Evolutionary conservation across 2,113 vertebrate species (phyloP).

Genomic region (Nibea coibor): DNA sequence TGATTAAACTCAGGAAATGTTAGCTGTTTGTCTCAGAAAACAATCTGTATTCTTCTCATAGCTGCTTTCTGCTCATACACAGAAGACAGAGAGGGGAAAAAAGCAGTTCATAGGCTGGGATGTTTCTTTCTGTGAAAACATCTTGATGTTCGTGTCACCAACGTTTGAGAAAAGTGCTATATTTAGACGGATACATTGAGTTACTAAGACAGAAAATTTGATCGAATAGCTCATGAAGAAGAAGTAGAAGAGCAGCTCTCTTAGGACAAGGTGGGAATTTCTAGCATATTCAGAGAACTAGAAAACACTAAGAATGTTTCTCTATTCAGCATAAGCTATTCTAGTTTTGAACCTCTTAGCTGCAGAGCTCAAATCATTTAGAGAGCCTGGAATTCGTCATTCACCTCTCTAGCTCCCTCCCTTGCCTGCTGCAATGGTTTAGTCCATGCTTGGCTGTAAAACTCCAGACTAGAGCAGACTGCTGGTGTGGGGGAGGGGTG

Average conservation of each 20-base stretch:
- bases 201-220: slow-evolving; percentile 18
- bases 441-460: slow-evolving; percentile 69
- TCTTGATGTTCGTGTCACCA: neutral
- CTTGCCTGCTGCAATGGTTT: slow-evolving; percentile 70
- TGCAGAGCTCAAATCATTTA: neutral
- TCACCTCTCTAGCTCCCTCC: slow-evolving; percentile 37
- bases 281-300: neutral
- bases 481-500: slow-evolving; percentile 77
- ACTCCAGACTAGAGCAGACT: slow-evolving; percentile 64
- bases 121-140: neutral
- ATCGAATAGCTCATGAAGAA: neutral
- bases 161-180: slow-evolving; percentile 1
- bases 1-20: slow-evolving; percentile 8
- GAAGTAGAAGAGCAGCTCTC: slow-evolving; percentile 4
- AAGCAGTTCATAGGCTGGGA: neutral
- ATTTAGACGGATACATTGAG: neutral
- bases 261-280: slow-evolving; percentile 6
- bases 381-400: slow-evolving; percentile 11
- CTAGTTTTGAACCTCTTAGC: slow-evolving; percentile 1
- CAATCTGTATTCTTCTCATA: neutral
- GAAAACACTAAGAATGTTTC: neutral
- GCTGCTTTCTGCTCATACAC: neutral
- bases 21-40: slow-evolving; percentile 18
- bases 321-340: neutral
- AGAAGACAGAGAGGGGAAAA: neutral